Percentiles rank a stretch among this genome's conserved stretches.
Evolutionary conservation across 2,888 invertebrate genomes (phyloP).

Genomic region (Ephialtes manifestator): DNA sequence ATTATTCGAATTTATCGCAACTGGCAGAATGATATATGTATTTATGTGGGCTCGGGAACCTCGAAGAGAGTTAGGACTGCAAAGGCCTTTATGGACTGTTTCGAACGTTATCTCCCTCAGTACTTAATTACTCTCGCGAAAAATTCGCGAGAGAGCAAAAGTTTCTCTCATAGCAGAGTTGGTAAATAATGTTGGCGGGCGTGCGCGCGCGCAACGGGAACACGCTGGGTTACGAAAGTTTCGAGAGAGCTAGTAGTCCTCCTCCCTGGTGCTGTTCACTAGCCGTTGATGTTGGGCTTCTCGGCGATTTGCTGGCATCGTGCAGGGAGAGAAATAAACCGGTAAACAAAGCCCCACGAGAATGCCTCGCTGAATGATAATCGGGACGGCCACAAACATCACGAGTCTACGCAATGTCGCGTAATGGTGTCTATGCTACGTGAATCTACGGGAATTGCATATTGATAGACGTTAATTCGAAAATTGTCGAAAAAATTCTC

Average conservation of each 20-base stretch:
- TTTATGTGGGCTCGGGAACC: neutral
- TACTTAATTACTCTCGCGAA: slow-evolving; percentile 43
- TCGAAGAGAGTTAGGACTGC: neutral
- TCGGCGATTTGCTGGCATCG: slow-evolving; percentile 25
- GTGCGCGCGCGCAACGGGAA: slow-evolving; percentile 1
- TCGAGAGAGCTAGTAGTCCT: slow-evolving; percentile 59
- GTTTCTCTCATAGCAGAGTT: slow-evolving; percentile 42
- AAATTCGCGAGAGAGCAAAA: slow-evolving; percentile 50
- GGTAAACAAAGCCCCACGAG: slow-evolving; percentile 63
- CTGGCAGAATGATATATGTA: neutral
- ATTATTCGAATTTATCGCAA: slow-evolving; percentile 2
- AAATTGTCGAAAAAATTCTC: slow-evolving; percentile 1
- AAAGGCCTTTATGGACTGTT: slow-evolving; percentile 19
- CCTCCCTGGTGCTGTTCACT: slow-evolving; percentile 8
- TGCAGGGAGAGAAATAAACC: slow-evolving; percentile 59
- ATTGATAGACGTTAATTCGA: slow-evolving; percentile 58
- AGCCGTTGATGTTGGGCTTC: slow-evolving; percentile 21
- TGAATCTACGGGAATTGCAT: slow-evolving; percentile 64
- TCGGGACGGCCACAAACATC: slow-evolving; percentile 20
- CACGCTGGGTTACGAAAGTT: slow-evolving; percentile 63
- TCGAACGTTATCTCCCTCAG: slow-evolving; percentile 5
- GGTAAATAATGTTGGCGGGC: slow-evolving; percentile 32
- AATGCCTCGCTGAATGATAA: slow-evolving; percentile 65
- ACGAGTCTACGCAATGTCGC: slow-evolving; percentile 51
- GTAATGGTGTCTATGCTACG: slow-evolving; percentile 45